Conservation (phyloP, 2,888 invertebrate genomes). For the Eupsilia transversa region DNA sequence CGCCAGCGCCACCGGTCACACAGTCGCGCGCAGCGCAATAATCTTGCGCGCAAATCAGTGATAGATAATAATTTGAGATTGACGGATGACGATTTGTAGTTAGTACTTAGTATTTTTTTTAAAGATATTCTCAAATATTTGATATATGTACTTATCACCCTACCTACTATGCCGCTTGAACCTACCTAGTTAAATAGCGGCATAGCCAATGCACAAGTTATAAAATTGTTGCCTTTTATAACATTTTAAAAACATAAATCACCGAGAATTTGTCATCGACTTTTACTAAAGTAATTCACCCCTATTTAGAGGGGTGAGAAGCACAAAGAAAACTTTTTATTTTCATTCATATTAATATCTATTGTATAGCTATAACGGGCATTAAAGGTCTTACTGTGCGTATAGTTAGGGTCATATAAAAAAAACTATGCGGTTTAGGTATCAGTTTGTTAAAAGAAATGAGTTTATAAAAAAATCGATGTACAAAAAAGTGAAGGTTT, state of each 20-base stretch:
- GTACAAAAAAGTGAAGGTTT: background rate
- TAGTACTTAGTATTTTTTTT: background rate
- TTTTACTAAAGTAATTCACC: conserved; percentile 22
- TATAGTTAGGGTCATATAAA: conserved; percentile 26
- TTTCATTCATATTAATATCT: conserved; percentile 57
- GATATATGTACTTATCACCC: background rate
- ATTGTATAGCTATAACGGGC: conserved; percentile 39
- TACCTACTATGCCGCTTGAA: background rate
- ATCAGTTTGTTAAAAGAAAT: background rate
- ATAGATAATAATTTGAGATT: too few relatives aligned
- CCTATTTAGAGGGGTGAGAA: conserved; percentile 39
- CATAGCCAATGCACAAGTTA: background rate
- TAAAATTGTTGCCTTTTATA: background rate
- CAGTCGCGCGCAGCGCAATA: too few relatives aligned
- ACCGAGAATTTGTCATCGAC: conserved; percentile 54
- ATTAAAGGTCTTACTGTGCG: conserved; percentile 22
- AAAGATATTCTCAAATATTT: too few relatives aligned
- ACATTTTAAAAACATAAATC: conserved; percentile 15
- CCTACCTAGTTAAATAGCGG: background rate
- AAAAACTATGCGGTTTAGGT: background rate
- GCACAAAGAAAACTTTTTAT: conserved; percentile 41
- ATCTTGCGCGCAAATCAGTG: too few relatives aligned
- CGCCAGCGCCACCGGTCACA: too few relatives aligned
- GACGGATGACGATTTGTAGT: too few relatives aligned
- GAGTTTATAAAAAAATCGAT: background rate